Percentiles rank a stretch among this genome's conserved stretches.
phyloP scores from a whole-genome alignment of 2,888 invertebrate genomes.

The Diabrotica balteata region DNA sequence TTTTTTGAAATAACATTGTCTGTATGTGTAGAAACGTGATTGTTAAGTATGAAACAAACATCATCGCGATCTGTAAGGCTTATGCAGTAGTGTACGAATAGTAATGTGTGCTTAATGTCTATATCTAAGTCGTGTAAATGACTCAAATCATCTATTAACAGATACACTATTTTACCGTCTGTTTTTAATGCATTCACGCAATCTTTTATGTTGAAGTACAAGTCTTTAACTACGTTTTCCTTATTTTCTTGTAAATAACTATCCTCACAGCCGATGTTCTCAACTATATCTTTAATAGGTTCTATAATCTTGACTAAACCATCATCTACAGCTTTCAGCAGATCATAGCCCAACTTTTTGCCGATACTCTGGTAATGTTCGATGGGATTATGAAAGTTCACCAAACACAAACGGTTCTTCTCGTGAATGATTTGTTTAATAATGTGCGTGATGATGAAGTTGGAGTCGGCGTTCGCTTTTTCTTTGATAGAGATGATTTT shows the following conservation, averaged over 20 bases:
- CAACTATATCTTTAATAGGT: slow-evolving; percentile 62
- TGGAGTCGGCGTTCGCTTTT: slow-evolving; percentile 73
- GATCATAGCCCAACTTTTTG: slow-evolving; percentile 75
- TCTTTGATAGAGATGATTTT: slow-evolving; percentile 74
- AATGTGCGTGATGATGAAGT: slow-evolving; percentile 74
- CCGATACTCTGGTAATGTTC: slow-evolving; percentile 78
- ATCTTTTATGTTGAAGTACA: slow-evolving; percentile 61
- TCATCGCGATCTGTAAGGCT: slow-evolving; percentile 55
- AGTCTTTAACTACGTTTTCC: slow-evolving; percentile 56
- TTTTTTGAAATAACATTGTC: slow-evolving; percentile 68
- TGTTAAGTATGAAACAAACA: slow-evolving; percentile 66
- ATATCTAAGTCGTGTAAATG: slow-evolving; percentile 73
- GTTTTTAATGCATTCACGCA: slow-evolving; percentile 36
- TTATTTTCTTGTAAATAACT: slow-evolving; percentile 45
- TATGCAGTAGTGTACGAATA: slow-evolving; percentile 62
- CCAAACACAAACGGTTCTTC: slow-evolving; percentile 67
- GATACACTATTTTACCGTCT: slow-evolving; percentile 46
- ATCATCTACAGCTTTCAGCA: slow-evolving; percentile 63
- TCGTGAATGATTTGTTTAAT: slow-evolving; percentile 72
- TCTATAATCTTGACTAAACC: slow-evolving; percentile 65
- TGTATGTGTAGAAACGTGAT: slow-evolving; percentile 65
- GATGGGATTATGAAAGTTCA: slow-evolving; percentile 74
- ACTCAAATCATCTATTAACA: slow-evolving; percentile 77
- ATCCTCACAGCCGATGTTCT: slow-evolving; percentile 57
- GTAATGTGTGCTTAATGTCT: slow-evolving; percentile 63